Evolutionary conservation across 2,888 invertebrate genomes (phyloP), one percentile per base, ranked within the genome.

Genomic region (Ganaspis brasiliensis): DNA sequence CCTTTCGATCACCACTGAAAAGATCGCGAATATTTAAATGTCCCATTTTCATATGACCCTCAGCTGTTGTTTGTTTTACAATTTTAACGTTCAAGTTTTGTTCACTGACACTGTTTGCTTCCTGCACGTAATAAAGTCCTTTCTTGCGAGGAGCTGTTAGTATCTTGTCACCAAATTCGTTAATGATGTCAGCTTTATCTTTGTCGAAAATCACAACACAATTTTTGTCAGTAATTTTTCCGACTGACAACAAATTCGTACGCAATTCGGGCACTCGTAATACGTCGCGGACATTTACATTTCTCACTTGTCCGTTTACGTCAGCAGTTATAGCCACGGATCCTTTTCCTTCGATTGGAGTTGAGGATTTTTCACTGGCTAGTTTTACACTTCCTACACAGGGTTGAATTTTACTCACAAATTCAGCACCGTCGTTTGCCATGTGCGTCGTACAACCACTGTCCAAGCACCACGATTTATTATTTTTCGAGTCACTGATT

Each of bases 141-240:
- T 59, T 19, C 0, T 10, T 76, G 4, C 73, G 75, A 73, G 63
- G 67, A 12, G 75, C 75, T 14, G 70, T 73, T 8, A 75, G 12
- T 31, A 78, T 26, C 19, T 56, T 75, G 4, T 76, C 72, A 12
- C 75, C 56, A 12, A 40, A 26, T 45, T 67, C 45, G 12, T 78
- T 67, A 21, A 78, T 31, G 19, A 78, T 26, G 72, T 78, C 59
- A 12, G 78, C 78, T 9, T 70, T 75, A 70, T 72, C 45, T 21
- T 73, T 78, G 31, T 78, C 75, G 59, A 78, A 85, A 94, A 94
- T 14, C 93, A 94, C 73, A 93, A 87, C 3, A 94, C 93, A 94
- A 94, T 94, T 19, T 35, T 24, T 10, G 35, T 79, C 74, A 9
- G 79, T 24, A n/a, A 79, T 79, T 21, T 59, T 45, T 12, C 72